Conservation (phyloP, 2,113 vertebrate genomes). For the Hydrolagus affinis region DNA sequence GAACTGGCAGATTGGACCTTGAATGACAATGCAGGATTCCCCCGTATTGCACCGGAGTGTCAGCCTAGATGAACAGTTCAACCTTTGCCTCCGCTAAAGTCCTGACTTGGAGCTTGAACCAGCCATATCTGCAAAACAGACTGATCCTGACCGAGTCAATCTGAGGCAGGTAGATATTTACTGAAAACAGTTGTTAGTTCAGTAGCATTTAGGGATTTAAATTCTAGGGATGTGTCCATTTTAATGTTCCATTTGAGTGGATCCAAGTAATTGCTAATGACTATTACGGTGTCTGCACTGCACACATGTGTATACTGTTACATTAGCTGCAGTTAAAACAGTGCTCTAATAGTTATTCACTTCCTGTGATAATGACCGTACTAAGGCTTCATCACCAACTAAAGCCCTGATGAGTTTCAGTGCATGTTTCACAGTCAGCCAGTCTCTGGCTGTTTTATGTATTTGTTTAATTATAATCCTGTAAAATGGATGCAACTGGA, state of each 20-base stretch:
- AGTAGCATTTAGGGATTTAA: background rate
- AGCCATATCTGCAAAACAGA: too few relatives aligned
- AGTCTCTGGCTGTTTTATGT: background rate
- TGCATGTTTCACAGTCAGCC: background rate
- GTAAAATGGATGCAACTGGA: background rate
- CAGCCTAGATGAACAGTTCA: background rate
- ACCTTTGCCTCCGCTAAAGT: too few relatives aligned
- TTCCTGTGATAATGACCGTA: background rate
- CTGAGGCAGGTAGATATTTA: too few relatives aligned
- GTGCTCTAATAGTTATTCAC: slow-evolving; percentile 10
- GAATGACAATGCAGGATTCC: background rate
- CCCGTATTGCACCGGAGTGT: background rate
- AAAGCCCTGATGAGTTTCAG: background rate
- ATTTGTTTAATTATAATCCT: background rate
- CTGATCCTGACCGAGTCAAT: too few relatives aligned
- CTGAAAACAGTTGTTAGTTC: background rate
- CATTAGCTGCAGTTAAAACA: background rate
- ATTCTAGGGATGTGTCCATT: background rate
- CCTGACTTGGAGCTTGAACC: too few relatives aligned
- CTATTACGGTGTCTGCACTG: background rate
- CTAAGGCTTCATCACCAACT: slow-evolving; percentile 3
- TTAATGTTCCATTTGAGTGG: background rate
- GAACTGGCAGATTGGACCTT: too few relatives aligned
- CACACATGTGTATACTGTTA: background rate
- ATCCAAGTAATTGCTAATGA: background rate